phyloP scores from a whole-genome alignment of 2,888 invertebrate genomes.

The Odontocolon sp. region DNA sequence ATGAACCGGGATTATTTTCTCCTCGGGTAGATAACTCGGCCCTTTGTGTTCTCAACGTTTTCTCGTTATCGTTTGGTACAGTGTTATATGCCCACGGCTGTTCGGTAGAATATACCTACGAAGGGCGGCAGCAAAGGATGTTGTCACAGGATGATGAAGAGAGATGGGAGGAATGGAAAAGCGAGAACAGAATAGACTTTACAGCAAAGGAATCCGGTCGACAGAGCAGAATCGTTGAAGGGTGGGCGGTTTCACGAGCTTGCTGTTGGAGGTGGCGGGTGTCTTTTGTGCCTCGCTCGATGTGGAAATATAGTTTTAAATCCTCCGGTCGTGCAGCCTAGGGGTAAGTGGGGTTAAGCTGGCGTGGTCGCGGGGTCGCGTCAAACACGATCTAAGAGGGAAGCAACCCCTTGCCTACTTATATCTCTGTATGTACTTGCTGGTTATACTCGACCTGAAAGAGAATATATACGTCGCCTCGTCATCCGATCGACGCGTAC shows the following conservation, averaged over 20 bases:
- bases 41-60: neutral
- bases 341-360: conserved; percentile 78
- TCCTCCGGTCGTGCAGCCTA: conserved; percentile 70
- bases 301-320: conserved; percentile 72
- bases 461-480: conserved; percentile 24
- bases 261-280: neutral
- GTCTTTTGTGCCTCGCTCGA: conserved; percentile 41
- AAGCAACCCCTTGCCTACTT: conserved; percentile 59
- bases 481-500: conserved; percentile 25
- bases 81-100: neutral
- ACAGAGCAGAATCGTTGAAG: neutral
- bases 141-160: neutral
- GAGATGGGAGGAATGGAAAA: neutral
- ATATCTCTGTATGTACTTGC: conserved; percentile 23
- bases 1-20: no score
- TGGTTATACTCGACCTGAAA: conserved; percentile 14
- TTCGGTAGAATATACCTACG: no score
- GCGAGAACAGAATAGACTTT: neutral
- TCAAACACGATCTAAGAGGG: conserved; percentile 74
- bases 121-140: no score
- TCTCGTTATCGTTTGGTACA: neutral
- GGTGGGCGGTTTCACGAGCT: neutral
- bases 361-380: conserved; percentile 76
- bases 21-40: neutral
- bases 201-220: conserved; percentile 4